Percentiles rank a stretch among this genome's conserved stretches.
Conservation (phyloP, 2,888 invertebrate genomes). For the Aethes cnicana region DNA sequence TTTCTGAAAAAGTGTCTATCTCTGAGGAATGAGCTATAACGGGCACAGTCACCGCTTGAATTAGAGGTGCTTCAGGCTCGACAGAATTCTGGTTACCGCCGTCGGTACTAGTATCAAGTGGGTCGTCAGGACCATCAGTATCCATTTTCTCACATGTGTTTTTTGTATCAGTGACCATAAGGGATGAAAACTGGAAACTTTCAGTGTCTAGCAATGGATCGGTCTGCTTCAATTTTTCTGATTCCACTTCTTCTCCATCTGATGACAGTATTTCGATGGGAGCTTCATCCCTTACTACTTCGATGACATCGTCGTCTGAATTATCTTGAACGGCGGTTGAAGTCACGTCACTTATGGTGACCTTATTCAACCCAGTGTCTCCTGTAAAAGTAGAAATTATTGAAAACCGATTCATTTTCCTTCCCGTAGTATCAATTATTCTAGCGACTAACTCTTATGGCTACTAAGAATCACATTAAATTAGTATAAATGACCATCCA, state of each 20-base stretch:
- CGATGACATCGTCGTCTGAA: conserved; percentile 75
- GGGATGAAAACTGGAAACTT: conserved; percentile 42
- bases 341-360: conserved; percentile 46
- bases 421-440: too few relatives aligned
- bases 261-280: conserved; percentile 75
- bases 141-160: conserved; percentile 36
- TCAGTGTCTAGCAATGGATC: conserved; percentile 32
- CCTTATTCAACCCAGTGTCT: conserved; percentile 39
- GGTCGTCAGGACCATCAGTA: conserved; percentile 43
- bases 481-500: too few relatives aligned
- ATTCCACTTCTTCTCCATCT: conserved; percentile 67
- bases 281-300: conserved; percentile 72
- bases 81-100: conserved; percentile 32
- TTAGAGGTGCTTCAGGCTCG: conserved; percentile 27
- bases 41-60: conserved; percentile 32
- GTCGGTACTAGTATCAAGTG: conserved; percentile 38
- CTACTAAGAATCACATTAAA: too few relatives aligned
- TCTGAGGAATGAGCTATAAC: conserved; percentile 29
- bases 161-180: conserved; percentile 41
- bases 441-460: too few relatives aligned
- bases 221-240: conserved; percentile 43
- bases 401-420: too few relatives aligned
- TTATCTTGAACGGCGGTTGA: conserved; percentile 45
- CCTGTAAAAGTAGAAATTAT: conserved; percentile 13
- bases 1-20: conserved; percentile 31